Evolutionary conservation across 2,113 vertebrate species (phyloP).

Genomic region (Lanius collurio): DNA sequence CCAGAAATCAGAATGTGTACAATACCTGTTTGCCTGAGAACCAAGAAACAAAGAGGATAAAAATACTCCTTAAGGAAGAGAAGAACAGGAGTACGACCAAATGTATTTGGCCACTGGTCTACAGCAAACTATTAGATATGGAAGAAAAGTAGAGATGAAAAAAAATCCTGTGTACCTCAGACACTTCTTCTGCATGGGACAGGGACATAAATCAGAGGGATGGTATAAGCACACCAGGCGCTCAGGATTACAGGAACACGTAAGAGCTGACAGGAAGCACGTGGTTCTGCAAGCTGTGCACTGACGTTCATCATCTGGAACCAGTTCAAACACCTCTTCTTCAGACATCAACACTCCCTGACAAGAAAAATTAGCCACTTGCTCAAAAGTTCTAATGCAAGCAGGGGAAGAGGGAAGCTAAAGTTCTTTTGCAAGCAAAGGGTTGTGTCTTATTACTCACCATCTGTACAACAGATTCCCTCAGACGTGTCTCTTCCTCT

Average conservation of each 20-base stretch:
- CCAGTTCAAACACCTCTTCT: conserved; percentile 95
- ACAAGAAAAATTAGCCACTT: background rate
- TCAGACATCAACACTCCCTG: conserved; percentile 92
- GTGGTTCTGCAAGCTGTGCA: conserved; percentile 95
- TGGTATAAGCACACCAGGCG: conserved; percentile 94
- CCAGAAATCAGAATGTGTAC: background rate
- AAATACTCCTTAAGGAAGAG: background rate
- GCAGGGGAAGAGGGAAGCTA: background rate
- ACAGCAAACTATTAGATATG: background rate
- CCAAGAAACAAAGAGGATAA: background rate
- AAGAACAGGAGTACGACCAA: background rate
- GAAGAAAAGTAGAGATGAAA: background rate
- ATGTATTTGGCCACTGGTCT: background rate
- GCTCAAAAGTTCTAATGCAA: background rate
- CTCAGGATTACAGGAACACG: conserved; percentile 90
- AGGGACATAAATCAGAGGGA: conserved; percentile 85
- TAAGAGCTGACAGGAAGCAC: conserved; percentile 96
- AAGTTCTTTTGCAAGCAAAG: background rate
- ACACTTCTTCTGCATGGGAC: conserved; percentile 90
- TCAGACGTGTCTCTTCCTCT: conserved; percentile 88
- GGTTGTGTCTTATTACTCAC: conserved; percentile 63
- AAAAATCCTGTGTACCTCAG: conserved; percentile 79
- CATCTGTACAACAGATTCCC: conserved; percentile 85
- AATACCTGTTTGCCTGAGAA: background rate
- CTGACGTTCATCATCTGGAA: conserved; percentile 96